Evolutionary conservation across 2,113 vertebrate genomes (phyloP), one percentile per base, ranked within the genome.

Genomic region (Eptatretus burgeri): DNA sequence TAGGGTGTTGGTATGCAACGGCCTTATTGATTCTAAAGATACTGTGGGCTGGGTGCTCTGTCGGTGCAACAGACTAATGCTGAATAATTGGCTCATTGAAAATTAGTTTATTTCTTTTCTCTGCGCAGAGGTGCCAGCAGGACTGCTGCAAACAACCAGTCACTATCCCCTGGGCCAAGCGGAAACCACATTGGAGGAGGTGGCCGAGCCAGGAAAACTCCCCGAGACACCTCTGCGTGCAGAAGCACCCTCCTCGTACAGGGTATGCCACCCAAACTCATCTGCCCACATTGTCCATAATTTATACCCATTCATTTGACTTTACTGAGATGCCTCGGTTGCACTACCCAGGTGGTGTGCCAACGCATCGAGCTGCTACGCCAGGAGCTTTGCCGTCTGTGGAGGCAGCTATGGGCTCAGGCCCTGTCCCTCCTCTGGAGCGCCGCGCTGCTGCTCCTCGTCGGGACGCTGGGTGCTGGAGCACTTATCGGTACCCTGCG

Each of bases 181-280:
- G 5, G 84, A 85, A 67, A 93, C 87, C 62, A 91, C 87, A 2
- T 71, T 82, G 67, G 83, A 93, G 64, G 84, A 88, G 72, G 75
- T 77, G 1, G 77, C 80, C 1, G 73, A 82, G 52, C 83, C 83
- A 13, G 88, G 84, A 50, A 89, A 93, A 67, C 77, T 93, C 67
- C 85, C 87, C 1, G 85, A 93, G 72, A 89, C 87, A 0, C 79
- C 83, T 14, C 78, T 84, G 52, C 76, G 81, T 68, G 77, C 74
- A 75, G 81, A 83, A 4, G 69, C 76, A 5, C 70, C 77, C 2
- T 86, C 83, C 27, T 87, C 86, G 5, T 94, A 94, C 69, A 93
- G 81, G 67, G 87, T 91, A 68, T 75, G 56, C 27, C 27, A 41
- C 27, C 7, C 27, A 41, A 41, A 5, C 27, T 41, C 27, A 41